Evolutionary conservation across 2,888 invertebrate species (phyloP), one percentile per base, ranked within the genome.

Genomic region (Sarcophaga caerulescens): DNA sequence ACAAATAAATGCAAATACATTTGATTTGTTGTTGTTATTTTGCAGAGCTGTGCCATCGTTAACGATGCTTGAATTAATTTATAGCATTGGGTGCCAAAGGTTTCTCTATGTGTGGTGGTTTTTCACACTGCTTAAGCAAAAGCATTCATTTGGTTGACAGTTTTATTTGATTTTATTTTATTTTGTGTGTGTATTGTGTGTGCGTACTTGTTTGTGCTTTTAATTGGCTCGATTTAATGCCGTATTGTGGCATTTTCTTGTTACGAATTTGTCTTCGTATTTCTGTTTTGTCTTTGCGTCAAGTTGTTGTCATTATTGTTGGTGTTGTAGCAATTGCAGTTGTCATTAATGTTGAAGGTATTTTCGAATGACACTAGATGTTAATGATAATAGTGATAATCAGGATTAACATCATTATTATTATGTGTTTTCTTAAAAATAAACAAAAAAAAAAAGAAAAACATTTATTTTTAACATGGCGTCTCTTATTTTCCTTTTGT

Each of bases 221-320:
- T 75, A 70, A 84, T 84, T 79, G 79, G 79, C 69, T 69, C 52
- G 69, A 70, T 79, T 79, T 52, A 17, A 14, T 78, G 52, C 74
- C 19, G 76, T 57, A 21, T 17, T 47, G 19, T 19, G 21, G 45
- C 47, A 63, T 35, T 65, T 75, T 70, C n/a, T 84, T 74, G 23
- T 74, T 52, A 59, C 76, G n/a, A 75, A 62, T 73, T 76, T 25
- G 63, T 71, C 47, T 71, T 52, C 59, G 35, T 35, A 35, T 35
- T 82, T 63, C 66, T 47, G 52, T 69, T 45, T 45, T 45, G n/a
- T 69, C n/a, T 45, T 52, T 69, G 10, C 60, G 17, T 52, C 17
- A 12, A 52, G 14, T 52, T 10, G 8, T 52, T 52, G 52, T 14
- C 47, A 47, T 65, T 14, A 59, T 45, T 45, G 70, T 21, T 76